Evolutionary conservation across 2,888 invertebrate species (phyloP).

Genomic region (Drosophila paranaensis): DNA sequence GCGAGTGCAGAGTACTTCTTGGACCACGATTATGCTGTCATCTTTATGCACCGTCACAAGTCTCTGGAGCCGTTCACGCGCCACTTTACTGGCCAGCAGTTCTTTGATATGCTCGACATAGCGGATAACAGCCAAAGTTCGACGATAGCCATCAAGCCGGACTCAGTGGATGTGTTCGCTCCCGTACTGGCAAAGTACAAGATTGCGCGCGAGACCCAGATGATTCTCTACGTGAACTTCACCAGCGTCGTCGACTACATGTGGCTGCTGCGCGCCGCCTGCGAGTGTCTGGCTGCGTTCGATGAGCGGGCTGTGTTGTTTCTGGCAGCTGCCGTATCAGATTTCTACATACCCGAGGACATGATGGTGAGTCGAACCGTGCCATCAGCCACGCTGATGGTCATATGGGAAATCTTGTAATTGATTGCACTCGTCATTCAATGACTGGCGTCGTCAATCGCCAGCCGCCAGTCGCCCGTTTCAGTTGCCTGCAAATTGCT

Average conservation of each 20-base stretch:
- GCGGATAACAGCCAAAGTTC: conserved; percentile 87
- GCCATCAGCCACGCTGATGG: conserved; percentile 1
- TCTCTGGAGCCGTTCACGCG: conserved; percentile 96
- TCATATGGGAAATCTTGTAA: conserved; percentile 77
- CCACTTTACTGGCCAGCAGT: conserved; percentile 92
- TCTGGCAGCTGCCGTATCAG: conserved; percentile 98
- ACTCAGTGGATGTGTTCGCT: conserved; percentile 90
- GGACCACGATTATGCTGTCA: conserved; percentile 93
- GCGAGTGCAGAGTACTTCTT: conserved; percentile 98
- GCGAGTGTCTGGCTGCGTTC: conserved; percentile 90
- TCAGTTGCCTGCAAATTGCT: conserved; percentile 67
- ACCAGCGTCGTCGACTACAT: conserved; percentile 96
- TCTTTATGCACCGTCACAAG: conserved; percentile 96
- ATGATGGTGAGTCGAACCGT: conserved; percentile 90
- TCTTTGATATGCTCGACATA: conserved; percentile 91
- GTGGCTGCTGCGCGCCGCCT: conserved; percentile 93
- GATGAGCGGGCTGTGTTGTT: conserved; percentile 92
- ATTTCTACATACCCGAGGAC: conserved; percentile 97
- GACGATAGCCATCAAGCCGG: conserved; percentile 89
- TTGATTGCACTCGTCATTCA: conserved; percentile 74
- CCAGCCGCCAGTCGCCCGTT: background rate
- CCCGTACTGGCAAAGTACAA: conserved; percentile 92
- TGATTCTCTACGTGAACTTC: conserved; percentile 91
- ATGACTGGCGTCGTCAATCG: conserved; percentile 35
- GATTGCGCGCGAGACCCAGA: conserved; percentile 90